phyloP scores from a whole-genome alignment of 2,113 vertebrate genomes.

The Polypterus bichir region DNA sequence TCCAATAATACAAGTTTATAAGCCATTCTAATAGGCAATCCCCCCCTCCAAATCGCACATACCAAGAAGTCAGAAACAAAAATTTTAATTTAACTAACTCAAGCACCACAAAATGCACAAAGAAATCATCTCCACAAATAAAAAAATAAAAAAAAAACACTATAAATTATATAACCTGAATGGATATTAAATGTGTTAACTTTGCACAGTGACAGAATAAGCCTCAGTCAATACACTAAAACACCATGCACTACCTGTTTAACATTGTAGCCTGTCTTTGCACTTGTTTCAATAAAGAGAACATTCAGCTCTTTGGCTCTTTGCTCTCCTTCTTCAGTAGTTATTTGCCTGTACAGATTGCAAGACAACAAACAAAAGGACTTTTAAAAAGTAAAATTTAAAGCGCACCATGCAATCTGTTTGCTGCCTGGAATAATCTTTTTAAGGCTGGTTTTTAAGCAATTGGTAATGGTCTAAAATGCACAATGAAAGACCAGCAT shows the following conservation, averaged over 20 bases:
- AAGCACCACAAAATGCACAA: no score
- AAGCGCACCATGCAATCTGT: conserved; percentile 33
- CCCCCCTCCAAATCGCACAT: conserved; percentile 14
- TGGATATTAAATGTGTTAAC: no score
- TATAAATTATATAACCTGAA: no score
- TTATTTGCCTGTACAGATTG: conserved; percentile 49
- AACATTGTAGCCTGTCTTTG: conserved; percentile 59
- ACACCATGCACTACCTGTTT: conserved; percentile 49
- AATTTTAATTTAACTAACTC: conserved; percentile 21
- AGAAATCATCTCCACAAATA: no score
- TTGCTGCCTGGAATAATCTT: conserved; percentile 13
- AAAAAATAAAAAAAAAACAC: no score
- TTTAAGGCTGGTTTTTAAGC: no score
- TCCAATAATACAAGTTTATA: no score
- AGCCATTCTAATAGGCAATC: neutral
- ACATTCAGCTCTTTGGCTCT: conserved; percentile 59
- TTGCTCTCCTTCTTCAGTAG: conserved; percentile 50
- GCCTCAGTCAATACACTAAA: conserved; percentile 6
- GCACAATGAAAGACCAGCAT: conserved; percentile 19
- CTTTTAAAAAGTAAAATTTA: conserved; percentile 18
- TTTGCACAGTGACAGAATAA: no score
- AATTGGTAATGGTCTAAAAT: neutral
- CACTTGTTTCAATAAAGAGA: conserved; percentile 59
- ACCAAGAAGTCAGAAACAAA: conserved; percentile 22
- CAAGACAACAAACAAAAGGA: conserved; percentile 1